These are phyloP conservation scores for Menidia beryllina DNA, from an alignment of 2,113 vertebrate genomes.

Conservation along the genomic window DNA sequence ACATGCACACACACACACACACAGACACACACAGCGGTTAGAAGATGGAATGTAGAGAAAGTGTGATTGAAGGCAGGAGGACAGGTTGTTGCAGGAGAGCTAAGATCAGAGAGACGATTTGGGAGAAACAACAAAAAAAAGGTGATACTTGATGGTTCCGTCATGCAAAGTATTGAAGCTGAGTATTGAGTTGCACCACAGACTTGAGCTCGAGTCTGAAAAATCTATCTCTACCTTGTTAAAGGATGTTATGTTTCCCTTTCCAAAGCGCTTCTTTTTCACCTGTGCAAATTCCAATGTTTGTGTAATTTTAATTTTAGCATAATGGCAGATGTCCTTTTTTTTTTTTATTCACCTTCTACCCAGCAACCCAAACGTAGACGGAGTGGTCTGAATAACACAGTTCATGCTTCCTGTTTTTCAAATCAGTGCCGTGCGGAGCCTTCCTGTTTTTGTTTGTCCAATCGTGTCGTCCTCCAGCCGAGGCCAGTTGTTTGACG, in stretches of 20 bases:
- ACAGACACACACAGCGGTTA: slow-evolving; percentile 2
- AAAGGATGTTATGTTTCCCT: neutral
- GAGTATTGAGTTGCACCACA: neutral
- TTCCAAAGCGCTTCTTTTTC: neutral
- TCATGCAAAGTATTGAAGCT: neutral
- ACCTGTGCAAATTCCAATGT: neutral
- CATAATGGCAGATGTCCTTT: slow-evolving; percentile 25
- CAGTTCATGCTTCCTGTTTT: slow-evolving; percentile 71
- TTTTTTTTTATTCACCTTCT: slow-evolving; percentile 8
- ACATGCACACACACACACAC: slow-evolving; percentile 12
- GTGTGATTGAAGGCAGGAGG: slow-evolving; percentile 35
- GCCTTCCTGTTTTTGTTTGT: slow-evolving; percentile 80
- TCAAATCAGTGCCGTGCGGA: slow-evolving; percentile 45
- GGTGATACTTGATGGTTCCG: neutral
- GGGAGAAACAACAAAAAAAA: slow-evolving; percentile 12
- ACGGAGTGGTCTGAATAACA: slow-evolving; percentile 36
- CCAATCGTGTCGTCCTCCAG: slow-evolving; percentile 49
- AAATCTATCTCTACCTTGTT: neutral
- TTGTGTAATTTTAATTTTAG: neutral
- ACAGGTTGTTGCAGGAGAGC: slow-evolving; percentile 33
- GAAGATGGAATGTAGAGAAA: slow-evolving; percentile 45
- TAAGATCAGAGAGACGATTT: slow-evolving; percentile 5
- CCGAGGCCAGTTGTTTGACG: slow-evolving; percentile 42
- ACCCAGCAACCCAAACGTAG: slow-evolving; percentile 23
- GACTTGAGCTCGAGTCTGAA: neutral